Base-by-base conservation (phyloP, 2,888 invertebrate species). In the Serrognathus titanus region DNA sequence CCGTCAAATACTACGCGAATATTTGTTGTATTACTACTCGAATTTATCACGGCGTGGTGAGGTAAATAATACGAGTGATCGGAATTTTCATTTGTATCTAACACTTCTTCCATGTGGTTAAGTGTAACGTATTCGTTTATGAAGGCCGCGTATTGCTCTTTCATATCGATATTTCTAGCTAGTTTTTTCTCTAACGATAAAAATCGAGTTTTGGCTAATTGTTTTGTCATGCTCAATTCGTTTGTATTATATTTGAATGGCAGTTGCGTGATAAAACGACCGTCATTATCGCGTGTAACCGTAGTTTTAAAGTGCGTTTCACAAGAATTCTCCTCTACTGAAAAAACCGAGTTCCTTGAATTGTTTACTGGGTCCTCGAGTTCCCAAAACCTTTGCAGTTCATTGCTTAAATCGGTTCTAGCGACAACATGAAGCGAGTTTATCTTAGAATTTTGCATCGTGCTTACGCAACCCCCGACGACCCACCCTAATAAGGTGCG, bases 1-100 rank as follows among this genome's bases (percentile, higher is more conserved):
- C 61, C 71, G 49, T 72, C 68, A 52, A 68, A 72, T 3, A 73
- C 72, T 1, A 70, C 66, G 9, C 71, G 59, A 11, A 71, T 39
- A 51, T 70, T 69, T 1, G 69, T 70, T 6, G 66, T 65, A n/a
- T 39, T 12, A 51, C 66, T 68, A 6, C 53, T 46, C 31, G 60
- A 61, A 12, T 64, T 62, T 1, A 66, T 16, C 3, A 72, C 69
- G 3, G 61, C 58, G 48, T 70, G 69, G 58, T 71, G 71, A 6
- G 70, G 69, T 35, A 71, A 45, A 52, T 68, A 71, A 57, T 58
- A 65, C 2, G 16, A n/a, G 36, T 38, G 38, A 38, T 38, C 2
- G 39, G 10, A n/a, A 11, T 2, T 38, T 38, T 38, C 41, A 13
- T 13, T n/a, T 41, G 7, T 11, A 3, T 38, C 38, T 38, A n/a